Evolutionary conservation across 2,888 invertebrate species (phyloP).

Genomic region (Lysandra coridon): DNA sequence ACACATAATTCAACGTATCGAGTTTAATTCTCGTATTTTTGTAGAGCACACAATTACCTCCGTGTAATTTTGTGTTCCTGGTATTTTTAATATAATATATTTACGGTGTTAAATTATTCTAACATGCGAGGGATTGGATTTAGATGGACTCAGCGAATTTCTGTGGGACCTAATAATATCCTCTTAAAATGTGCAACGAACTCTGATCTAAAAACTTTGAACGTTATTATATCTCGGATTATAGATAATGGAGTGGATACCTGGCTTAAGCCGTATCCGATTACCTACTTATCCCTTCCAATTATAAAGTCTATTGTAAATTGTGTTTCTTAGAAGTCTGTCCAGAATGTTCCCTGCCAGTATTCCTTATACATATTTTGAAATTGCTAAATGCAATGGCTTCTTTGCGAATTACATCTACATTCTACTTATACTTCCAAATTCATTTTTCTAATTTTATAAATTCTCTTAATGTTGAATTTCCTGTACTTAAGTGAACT

Average conservation of each 20-base stretch:
- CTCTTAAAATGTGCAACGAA: neutral
- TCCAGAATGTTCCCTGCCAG: neutral
- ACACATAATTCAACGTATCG: constrained; percentile 45
- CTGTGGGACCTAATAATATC: neutral
- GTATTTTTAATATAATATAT: neutral
- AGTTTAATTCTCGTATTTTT: constrained; percentile 32
- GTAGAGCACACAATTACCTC: neutral
- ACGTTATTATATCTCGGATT: neutral
- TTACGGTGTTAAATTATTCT: neutral
- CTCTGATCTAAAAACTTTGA: neutral
- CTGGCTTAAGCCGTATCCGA: neutral
- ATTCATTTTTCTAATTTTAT: neutral
- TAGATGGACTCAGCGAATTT: neutral
- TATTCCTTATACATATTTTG: neutral
- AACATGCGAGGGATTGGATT: neutral
- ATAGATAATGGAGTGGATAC: neutral
- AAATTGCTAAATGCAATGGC: neutral
- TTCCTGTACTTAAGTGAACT: neutral
- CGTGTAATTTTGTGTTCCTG: neutral
- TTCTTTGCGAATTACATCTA: neutral
- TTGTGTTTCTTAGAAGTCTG: neutral
- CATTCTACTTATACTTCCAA: neutral
- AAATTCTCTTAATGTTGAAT: neutral
- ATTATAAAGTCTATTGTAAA: neutral
- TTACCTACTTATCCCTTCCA: neutral